Percentiles rank a stretch among this genome's conserved stretches.
These are phyloP conservation scores for Bubo scandiacus DNA, from an alignment of 2,113 vertebrate species.

Conservation along the genomic window DNA sequence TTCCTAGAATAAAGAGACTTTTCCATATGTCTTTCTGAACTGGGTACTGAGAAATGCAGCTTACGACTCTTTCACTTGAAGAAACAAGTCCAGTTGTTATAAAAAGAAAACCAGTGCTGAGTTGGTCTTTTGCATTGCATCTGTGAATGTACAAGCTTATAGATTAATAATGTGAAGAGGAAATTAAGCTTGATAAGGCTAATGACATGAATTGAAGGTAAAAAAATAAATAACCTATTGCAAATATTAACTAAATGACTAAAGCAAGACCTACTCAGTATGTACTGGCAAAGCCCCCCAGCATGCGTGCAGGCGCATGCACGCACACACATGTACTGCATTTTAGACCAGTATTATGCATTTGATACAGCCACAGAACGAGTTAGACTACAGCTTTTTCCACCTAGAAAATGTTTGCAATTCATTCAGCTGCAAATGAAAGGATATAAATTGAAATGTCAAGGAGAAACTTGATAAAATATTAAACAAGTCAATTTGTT, in stretches of 20 bases:
- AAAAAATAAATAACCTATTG: background rate
- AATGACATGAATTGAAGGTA: background rate
- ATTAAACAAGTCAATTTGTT: background rate
- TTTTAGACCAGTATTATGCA: background rate
- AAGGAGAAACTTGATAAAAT: background rate
- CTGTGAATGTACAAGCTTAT: background rate
- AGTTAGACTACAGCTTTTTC: background rate
- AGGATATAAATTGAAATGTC: background rate
- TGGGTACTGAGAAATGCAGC: background rate
- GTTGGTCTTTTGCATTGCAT: background rate
- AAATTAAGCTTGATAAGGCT: background rate
- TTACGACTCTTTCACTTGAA: background rate
- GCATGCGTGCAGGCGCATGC: fast-evolving
- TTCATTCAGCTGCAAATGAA: background rate
- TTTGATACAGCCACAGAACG: background rate
- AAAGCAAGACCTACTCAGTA: background rate
- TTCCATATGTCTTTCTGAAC: background rate
- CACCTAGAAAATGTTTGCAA: background rate
- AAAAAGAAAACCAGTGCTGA: background rate
- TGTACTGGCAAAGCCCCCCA: background rate
- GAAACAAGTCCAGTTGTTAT: background rate
- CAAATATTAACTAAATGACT: background rate
- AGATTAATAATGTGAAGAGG: background rate
- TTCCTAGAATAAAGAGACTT: background rate
- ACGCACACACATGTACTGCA: fast-evolving